Evolutionary conservation across 2,113 vertebrate species (phyloP).

Genomic region (Hippoglossus stenolepis): DNA sequence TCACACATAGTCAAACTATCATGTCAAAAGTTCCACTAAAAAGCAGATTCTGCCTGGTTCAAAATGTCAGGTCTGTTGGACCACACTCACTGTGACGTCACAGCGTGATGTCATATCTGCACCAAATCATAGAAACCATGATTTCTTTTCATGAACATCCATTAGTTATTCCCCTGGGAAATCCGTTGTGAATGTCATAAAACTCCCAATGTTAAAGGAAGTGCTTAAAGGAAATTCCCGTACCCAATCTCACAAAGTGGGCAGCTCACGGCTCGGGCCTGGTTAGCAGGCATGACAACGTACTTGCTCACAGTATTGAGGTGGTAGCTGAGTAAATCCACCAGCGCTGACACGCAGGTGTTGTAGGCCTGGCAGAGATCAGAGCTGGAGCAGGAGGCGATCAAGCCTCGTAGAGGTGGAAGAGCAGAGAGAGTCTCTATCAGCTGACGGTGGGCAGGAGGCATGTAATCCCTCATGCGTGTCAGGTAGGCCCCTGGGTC

Average conservation of each 20-base stretch:
- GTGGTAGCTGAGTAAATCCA: slow-evolving; percentile 83
- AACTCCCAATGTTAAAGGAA: too few species aligned
- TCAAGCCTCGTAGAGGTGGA: slow-evolving; percentile 67
- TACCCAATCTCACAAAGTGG: background rate
- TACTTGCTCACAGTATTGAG: slow-evolving; percentile 85
- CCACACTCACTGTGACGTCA: too few species aligned
- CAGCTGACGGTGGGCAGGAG: slow-evolving; percentile 81
- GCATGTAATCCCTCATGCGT: slow-evolving; percentile 90
- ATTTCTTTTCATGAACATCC: too few species aligned
- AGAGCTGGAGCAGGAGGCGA: slow-evolving; percentile 43
- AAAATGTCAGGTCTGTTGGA: too few species aligned
- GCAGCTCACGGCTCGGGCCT: slow-evolving; percentile 31
- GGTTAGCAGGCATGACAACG: slow-evolving; percentile 63
- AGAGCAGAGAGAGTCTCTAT: slow-evolving; percentile 70
- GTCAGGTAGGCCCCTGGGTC: slow-evolving; percentile 79
- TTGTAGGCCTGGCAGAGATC: slow-evolving; percentile 80
- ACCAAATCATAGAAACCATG: too few species aligned
- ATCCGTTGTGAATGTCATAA: too few species aligned
- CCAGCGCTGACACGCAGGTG: slow-evolving; percentile 79
- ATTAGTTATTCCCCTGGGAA: too few species aligned
- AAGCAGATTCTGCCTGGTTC: too few species aligned
- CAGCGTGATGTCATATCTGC: too few species aligned
- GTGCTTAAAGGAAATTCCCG: too few species aligned
- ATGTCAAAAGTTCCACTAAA: too few species aligned
- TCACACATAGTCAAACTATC: too few species aligned